These are phyloP conservation scores for Enteromius radiatus DNA, from an alignment of 2,797 vertebrate species.

Conservation along the genomic window DNA sequence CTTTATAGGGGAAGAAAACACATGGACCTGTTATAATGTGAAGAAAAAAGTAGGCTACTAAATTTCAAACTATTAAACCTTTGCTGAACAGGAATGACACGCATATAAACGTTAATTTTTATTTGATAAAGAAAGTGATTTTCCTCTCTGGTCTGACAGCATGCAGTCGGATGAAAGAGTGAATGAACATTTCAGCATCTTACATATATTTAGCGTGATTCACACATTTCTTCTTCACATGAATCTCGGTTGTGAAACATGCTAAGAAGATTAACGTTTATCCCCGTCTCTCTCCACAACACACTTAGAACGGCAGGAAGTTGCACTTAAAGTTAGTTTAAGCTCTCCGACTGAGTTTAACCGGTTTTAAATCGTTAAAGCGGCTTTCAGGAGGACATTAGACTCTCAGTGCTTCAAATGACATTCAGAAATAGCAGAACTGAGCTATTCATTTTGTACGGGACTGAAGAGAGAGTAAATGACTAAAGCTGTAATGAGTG, in stretches of 20 bases:
- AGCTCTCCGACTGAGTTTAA: conserved; percentile 60
- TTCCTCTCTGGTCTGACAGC: not conserved
- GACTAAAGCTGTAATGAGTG: not conserved
- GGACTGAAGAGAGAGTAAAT: not conserved
- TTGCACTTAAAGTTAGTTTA: conserved; percentile 63
- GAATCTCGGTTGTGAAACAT: conserved; percentile 55
- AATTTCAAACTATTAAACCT: too few species aligned
- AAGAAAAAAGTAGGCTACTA: not conserved
- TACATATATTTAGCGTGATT: conserved; percentile 56
- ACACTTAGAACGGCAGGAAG: conserved; percentile 72
- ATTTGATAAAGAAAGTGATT: not conserved
- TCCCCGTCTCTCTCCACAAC: conserved; percentile 67
- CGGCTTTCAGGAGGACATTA: not conserved
- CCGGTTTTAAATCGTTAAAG: conserved; percentile 45
- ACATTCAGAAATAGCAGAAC: not conserved
- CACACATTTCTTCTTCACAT: conserved; percentile 45
- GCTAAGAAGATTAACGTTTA: conserved; percentile 58
- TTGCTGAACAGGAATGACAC: conserved; percentile 36
- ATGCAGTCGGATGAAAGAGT: conserved; percentile 33
- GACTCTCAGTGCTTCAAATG: not conserved
- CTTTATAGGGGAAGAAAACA: too few species aligned
- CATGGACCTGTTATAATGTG: not conserved
- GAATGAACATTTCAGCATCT: conserved; percentile 31
- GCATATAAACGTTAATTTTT: not conserved
- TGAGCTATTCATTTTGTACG: not conserved